Evolutionary conservation across 92 coral and sea anemone genomes (phyloP).

Genomic region (Parazoanthus darwini): DNA sequence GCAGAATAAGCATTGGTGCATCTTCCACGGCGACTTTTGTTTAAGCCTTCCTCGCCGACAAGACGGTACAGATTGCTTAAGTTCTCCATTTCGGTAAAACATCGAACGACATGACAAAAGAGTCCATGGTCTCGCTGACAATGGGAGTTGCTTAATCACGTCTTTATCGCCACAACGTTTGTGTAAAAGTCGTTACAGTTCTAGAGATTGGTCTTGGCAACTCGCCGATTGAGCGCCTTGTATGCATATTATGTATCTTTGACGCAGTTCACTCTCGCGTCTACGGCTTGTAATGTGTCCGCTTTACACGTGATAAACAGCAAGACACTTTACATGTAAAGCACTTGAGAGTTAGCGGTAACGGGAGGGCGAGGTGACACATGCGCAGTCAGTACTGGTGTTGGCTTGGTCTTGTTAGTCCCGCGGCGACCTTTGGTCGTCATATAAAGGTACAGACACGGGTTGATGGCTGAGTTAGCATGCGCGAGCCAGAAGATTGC

Average conservation of each 20-base stretch:
- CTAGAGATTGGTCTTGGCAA: too few species aligned
- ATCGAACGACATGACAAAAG: too few species aligned
- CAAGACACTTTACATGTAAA: background rate
- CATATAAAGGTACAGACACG: constrained; percentile 38
- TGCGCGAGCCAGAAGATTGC: constrained; percentile 33
- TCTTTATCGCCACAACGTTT: too few species aligned
- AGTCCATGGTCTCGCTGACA: too few species aligned
- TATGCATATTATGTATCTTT: too few species aligned
- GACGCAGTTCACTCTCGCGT: background rate
- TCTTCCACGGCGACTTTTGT: background rate
- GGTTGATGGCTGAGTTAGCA: constrained; percentile 40
- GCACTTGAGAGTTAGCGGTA: constrained; percentile 29
- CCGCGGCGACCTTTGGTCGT: constrained; percentile 12
- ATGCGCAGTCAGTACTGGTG: background rate
- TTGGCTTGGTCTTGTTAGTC: constrained; percentile 29
- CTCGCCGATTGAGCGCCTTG: background rate
- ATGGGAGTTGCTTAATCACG: too few species aligned
- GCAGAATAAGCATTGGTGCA: background rate
- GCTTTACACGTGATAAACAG: too few species aligned
- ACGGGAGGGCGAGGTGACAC: constrained; percentile 25
- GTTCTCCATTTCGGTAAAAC: too few species aligned
- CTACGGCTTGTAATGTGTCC: background rate
- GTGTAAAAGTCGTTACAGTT: too few species aligned
- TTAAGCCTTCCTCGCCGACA: too few species aligned
- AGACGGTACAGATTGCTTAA: too few species aligned